Base-by-base conservation (phyloP, 2,113 vertebrate species). In the Phalacrocorax aristotelis region DNA sequence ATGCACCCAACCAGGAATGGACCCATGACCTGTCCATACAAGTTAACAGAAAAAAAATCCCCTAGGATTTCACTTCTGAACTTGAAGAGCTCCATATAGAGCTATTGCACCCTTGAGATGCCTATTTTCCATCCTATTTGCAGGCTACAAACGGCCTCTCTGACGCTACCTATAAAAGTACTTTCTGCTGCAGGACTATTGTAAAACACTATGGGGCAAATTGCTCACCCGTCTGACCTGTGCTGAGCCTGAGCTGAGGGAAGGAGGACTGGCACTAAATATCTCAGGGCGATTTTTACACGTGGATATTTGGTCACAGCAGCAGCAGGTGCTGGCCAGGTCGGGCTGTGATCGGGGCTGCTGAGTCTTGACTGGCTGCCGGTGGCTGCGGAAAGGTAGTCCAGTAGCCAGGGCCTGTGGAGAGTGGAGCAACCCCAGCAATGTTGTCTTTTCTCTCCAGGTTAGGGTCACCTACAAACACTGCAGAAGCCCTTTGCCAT, bases 251-350 rank as follows among this genome's bases (percentile, higher is more conserved):
- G 29, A 76, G 10, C 25, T 78, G 34, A 40, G 26, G 34, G 65
- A 62, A 54, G 21, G 29, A 78, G 20, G 27, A 30, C 4, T 15
- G 15, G 4, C 15, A 19, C 29, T 36, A n/a, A 42, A 25, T 21
- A 36, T 29, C 44, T 58, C 13, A 14, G 38, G 65, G 26, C 22
- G 40, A 15, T 19, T 52, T 48, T 78, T 78, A 8, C 32, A 34
- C 0, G 1, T n/a, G 38, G 12, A 9, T 68, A 14, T 30, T 32
- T 23, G 19, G 52, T 71, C 10, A 2, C 30, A 49, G 52, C 5
- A 7, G 34, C 11, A 61, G 29, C 18, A 57, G 64, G 13, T 0
- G 0, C 29, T n/a, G 40, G 19, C 18, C 21, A 16, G 36, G 29
- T 11, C 1, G 1, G 57, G 36, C 42, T 89, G 65, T 44, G 52